Evolutionary conservation across 2,113 vertebrate species (phyloP).

Genomic region (Spea multiplicata): DNA sequence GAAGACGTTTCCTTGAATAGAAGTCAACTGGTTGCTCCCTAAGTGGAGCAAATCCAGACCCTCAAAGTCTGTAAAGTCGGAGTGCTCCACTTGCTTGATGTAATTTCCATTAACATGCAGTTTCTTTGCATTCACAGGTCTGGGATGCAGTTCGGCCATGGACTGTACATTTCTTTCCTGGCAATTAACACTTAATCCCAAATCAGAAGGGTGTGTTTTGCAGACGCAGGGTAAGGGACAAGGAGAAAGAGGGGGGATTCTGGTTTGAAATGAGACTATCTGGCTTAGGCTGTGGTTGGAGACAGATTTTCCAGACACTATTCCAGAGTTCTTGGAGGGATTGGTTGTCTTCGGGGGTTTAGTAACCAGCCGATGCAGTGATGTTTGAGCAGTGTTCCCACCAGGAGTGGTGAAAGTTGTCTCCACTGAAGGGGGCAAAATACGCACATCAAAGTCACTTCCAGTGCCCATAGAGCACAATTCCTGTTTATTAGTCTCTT

Average conservation of each 20-base stretch:
- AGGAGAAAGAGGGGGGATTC: constrained; percentile 80
- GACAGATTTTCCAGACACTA: constrained; percentile 85
- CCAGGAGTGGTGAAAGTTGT: constrained; percentile 78
- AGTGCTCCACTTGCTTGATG: constrained; percentile 81
- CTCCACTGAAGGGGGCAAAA: constrained; percentile 83
- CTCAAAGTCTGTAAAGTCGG: constrained; percentile 87
- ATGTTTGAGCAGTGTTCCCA: constrained; percentile 74
- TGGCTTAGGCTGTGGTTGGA: constrained; percentile 83
- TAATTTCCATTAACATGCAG: constrained; percentile 93
- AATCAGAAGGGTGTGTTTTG: constrained; percentile 92
- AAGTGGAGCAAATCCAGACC: constrained; percentile 94
- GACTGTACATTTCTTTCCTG: constrained; percentile 89
- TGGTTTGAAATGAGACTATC: constrained; percentile 89
- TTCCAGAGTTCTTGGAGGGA: constrained; percentile 92
- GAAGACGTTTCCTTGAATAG: constrained; percentile 85
- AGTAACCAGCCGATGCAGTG: constrained; percentile 76
- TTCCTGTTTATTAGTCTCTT: constrained; percentile 96
- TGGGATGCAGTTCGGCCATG: constrained; percentile 81
- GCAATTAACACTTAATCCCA: constrained; percentile 94
- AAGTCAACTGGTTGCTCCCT: constrained; percentile 89
- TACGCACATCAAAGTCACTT: constrained; percentile 87
- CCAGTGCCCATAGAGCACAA: constrained; percentile 92
- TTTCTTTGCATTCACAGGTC: constrained; percentile 91
- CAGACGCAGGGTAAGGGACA: constrained; percentile 89
- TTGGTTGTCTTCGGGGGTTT: constrained; percentile 89